Conservation (phyloP, 37 sponge, comb jelly and placozoan genomes). For the Cliona cf. orientalis region DNA sequence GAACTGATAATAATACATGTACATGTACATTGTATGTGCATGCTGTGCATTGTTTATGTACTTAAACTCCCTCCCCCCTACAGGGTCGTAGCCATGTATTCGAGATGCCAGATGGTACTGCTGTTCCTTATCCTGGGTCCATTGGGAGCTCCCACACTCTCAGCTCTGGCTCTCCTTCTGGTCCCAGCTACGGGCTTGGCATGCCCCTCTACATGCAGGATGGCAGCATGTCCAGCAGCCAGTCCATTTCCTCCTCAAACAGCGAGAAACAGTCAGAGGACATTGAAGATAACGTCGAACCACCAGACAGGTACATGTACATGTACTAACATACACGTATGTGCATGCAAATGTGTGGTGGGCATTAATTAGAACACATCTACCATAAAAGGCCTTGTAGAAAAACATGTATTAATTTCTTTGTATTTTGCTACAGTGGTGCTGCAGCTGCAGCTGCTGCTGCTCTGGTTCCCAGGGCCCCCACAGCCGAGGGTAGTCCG, state of each 20-base stretch:
- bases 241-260: constrained; percentile 59
- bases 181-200: neutral
- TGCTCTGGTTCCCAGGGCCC: constrained; percentile 21
- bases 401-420: neutral
- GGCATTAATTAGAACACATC: neutral
- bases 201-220: constrained; percentile 4
- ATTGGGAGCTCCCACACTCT: neutral
- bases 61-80: neutral
- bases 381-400: no score
- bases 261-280: constrained; percentile 48
- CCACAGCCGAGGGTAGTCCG: constrained; percentile 29
- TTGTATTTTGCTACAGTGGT: neutral
- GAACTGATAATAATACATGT: neutral
- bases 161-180: neutral
- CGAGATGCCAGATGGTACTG: constrained; percentile 23
- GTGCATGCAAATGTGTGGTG: neutral
- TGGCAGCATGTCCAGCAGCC: constrained; percentile 63
- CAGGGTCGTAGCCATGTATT: constrained; percentile 51
- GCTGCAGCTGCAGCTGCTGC: neutral
- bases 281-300: constrained; percentile 22
- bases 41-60: neutral
- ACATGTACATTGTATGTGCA: neutral
- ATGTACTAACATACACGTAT: neutral
- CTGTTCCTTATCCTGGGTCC: neutral
- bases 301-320: neutral